Percentiles rank a stretch among this genome's conserved stretches.
Evolutionary conservation across 2,113 vertebrate species (phyloP).

Genomic region (Trinectes maculatus): DNA sequence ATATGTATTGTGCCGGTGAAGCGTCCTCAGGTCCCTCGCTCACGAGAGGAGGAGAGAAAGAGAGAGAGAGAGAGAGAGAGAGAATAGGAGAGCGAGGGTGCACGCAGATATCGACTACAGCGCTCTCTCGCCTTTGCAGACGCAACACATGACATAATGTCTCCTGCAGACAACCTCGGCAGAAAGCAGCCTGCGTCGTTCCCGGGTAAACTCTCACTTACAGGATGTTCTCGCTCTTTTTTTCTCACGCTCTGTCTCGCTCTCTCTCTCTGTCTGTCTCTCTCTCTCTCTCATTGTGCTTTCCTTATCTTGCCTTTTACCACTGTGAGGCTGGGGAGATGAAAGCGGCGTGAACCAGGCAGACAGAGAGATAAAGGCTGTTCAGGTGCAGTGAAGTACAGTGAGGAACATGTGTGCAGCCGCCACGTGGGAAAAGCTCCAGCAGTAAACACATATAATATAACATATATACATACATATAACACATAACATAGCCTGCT

Average conservation of each 20-base stretch:
- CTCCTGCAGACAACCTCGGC: slow-evolving; percentile 55
- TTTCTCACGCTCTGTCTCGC: slow-evolving; percentile 1
- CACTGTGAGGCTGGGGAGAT: slow-evolving; percentile 14
- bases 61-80: slow-evolving; percentile 27
- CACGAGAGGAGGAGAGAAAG: slow-evolving; percentile 13
- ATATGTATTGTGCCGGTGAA: slow-evolving; percentile 55
- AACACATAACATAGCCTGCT: too few relatives aligned
- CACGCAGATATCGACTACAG: slow-evolving; percentile 60
- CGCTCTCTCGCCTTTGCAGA: slow-evolving; percentile 53
- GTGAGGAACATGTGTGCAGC: neutral
- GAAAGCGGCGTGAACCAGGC: slow-evolving; percentile 40
- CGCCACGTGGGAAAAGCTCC: neutral
- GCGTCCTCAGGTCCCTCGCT: slow-evolving; percentile 35
- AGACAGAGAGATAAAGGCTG: slow-evolving; percentile 42
- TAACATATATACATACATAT: too few relatives aligned
- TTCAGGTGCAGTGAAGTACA: slow-evolving; percentile 19
- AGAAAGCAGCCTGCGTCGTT: slow-evolving; percentile 61
- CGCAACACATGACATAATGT: slow-evolving; percentile 68
- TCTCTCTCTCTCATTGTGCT: slow-evolving; percentile 16
- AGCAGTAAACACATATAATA: neutral
- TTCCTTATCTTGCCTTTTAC: slow-evolving; percentile 35
- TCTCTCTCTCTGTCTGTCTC: slow-evolving; percentile 3
- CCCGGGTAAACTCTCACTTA: slow-evolving; percentile 56
- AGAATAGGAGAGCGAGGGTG: slow-evolving; percentile 11
- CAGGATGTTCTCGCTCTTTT: slow-evolving; percentile 54